These are phyloP conservation scores for Unio delphinus DNA, from an alignment of 2,888 invertebrate genomes.

Conservation along the genomic window DNA sequence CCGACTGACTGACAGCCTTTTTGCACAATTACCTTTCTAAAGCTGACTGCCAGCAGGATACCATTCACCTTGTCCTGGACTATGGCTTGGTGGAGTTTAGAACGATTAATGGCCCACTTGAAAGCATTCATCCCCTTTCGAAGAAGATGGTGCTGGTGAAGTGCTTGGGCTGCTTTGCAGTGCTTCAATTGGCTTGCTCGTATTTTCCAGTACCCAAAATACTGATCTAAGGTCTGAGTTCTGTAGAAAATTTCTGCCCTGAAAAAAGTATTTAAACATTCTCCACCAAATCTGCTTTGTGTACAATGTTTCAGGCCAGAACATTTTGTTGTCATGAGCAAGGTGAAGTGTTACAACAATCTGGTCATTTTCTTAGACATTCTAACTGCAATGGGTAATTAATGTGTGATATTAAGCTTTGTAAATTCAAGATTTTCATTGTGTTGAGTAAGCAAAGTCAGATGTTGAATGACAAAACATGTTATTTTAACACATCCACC, in stretches of 20 bases:
- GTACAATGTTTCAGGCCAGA: neutral
- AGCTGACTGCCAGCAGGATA: slow-evolving; percentile 34
- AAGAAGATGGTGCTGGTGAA: slow-evolving; percentile 46
- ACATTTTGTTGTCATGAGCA: neutral
- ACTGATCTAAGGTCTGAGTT: slow-evolving; percentile 25
- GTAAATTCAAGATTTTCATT: too few relatives aligned
- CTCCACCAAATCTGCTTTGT: neutral
- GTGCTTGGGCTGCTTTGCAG: slow-evolving; percentile 30
- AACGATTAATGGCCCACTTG: slow-evolving; percentile 57
- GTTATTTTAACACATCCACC: too few relatives aligned
- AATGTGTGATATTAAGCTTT: too few relatives aligned
- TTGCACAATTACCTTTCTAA: slow-evolving; percentile 41
- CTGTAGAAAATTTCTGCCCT: slow-evolving; percentile 47
- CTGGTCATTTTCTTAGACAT: too few relatives aligned
- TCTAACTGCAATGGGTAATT: too few relatives aligned
- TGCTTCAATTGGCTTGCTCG: slow-evolving; percentile 26
- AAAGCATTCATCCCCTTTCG: slow-evolving; percentile 57
- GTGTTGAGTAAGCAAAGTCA: too few relatives aligned
- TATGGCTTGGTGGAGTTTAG: slow-evolving; percentile 47
- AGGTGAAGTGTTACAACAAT: too few relatives aligned
- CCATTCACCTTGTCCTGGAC: slow-evolving; percentile 41
- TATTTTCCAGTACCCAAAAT: slow-evolving; percentile 43
- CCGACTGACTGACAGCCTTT: neutral
- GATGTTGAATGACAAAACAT: too few relatives aligned
- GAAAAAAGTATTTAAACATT: neutral